phyloP scores from a whole-genome alignment of 2,797 vertebrate genomes.

The Labeo calbasu region DNA sequence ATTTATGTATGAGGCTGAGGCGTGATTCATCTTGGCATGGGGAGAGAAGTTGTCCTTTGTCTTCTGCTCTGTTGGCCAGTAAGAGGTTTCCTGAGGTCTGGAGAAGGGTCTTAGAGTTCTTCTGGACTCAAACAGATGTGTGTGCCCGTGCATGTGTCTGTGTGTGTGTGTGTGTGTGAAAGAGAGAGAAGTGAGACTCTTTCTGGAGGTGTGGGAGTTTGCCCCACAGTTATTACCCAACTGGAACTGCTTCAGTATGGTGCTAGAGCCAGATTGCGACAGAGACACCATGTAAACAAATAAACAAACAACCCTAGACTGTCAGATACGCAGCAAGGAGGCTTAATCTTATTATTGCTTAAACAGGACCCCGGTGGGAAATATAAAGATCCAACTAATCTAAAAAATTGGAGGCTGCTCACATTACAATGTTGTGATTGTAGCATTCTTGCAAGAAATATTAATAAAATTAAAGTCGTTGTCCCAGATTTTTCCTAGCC shows the following conservation, averaged over 20 bases:
- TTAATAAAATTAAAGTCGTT: conserved; percentile 1
- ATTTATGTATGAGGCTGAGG: conserved; percentile 81
- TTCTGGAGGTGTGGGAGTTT: conserved; percentile 41
- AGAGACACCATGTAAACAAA: conserved; percentile 70
- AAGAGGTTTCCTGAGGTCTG: conserved; percentile 47
- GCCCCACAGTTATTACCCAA: conserved; percentile 77
- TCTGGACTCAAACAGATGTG: conserved; percentile 10
- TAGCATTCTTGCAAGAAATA: conserved; percentile 1
- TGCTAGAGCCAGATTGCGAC: conserved; percentile 72
- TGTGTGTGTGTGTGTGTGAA: not conserved
- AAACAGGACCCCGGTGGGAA: conserved; percentile 40
- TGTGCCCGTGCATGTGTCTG: not conserved
- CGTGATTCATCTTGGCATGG: conserved; percentile 81
- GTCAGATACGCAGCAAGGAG: conserved; percentile 35
- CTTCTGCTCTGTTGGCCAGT: conserved; percentile 70
- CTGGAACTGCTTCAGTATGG: conserved; percentile 75
- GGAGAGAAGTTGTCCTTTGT: conserved; percentile 78
- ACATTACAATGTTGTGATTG: conserved; percentile 2
- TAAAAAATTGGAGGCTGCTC: conserved; percentile 17
- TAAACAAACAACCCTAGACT: conserved; percentile 44
- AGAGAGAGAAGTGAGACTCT: not conserved
- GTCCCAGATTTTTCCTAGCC: not conserved
- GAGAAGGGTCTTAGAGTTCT: conserved; percentile 40
- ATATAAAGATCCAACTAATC: conserved; percentile 42
- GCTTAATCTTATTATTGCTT: conserved; percentile 39